phyloP scores from a whole-genome alignment of 2,113 vertebrate species.

The Thermophis baileyi region DNA sequence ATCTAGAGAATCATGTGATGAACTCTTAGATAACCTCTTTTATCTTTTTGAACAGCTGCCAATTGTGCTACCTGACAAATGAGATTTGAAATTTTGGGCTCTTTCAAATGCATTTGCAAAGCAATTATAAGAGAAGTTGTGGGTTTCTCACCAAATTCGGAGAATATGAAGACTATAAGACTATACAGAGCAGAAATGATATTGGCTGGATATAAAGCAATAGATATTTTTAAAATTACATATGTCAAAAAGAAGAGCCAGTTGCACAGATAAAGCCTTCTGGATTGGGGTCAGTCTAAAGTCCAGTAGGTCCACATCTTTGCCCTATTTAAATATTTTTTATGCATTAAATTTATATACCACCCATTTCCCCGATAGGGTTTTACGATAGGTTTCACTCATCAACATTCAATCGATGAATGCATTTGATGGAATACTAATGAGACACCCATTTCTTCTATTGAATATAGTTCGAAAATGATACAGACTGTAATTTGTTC shows the following conservation, averaged over 20 bases:
- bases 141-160: background rate
- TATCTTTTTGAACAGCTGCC: background rate
- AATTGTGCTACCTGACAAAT: background rate
- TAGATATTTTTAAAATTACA: background rate
- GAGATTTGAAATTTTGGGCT: background rate
- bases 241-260: background rate
- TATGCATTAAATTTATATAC: too few species aligned
- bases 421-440: background rate
- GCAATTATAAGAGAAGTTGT: background rate
- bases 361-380: too few species aligned
- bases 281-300: background rate
- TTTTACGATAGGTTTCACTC: background rate
- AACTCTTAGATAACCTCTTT: background rate
- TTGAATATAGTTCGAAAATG: background rate
- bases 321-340: background rate
- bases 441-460: background rate
- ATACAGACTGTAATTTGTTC: background rate
- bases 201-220: background rate
- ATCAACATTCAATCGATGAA: background rate
- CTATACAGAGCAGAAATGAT: background rate
- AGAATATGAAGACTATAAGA: background rate
- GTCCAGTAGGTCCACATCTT: background rate
- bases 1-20: background rate
- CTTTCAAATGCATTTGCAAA: background rate
- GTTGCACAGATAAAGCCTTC: background rate